Evolutionary conservation across 2,113 vertebrate species (phyloP).

Genomic region (Oriolus oriolus): DNA sequence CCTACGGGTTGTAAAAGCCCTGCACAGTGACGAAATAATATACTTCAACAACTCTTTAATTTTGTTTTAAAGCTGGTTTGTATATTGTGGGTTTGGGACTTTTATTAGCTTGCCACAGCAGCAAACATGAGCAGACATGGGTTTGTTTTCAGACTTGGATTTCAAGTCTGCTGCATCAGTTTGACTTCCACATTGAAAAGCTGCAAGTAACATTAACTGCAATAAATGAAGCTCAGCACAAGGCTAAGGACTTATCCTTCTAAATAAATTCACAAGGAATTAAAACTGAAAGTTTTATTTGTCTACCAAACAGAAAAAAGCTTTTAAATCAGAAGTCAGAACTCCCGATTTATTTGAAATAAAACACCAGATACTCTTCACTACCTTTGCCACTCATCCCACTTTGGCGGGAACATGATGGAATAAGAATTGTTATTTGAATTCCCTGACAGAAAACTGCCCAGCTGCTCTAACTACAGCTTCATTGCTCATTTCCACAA

Average conservation of each 20-base stretch:
- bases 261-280: background rate
- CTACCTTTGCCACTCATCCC: background rate
- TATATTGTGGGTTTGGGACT: background rate
- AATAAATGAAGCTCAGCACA: background rate
- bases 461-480: background rate
- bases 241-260: background rate
- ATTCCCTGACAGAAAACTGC: background rate
- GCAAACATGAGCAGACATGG: background rate
- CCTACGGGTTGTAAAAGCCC: background rate
- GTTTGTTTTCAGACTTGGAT: background rate
- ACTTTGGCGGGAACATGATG: accelerated
- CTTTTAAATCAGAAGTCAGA: background rate
- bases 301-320: background rate
- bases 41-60: background rate
- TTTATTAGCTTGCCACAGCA: background rate
- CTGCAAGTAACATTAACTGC: background rate
- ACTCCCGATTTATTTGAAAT: background rate
- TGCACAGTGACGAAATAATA: background rate
- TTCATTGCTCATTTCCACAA: background rate
- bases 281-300: background rate
- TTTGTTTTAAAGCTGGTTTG: background rate
- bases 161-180: background rate
- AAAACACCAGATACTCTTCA: background rate
- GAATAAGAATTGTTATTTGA: background rate
- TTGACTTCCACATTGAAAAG: background rate